Evolutionary conservation across 2,888 invertebrate genomes (phyloP).

Genomic region (Mesochorus sp.): DNA sequence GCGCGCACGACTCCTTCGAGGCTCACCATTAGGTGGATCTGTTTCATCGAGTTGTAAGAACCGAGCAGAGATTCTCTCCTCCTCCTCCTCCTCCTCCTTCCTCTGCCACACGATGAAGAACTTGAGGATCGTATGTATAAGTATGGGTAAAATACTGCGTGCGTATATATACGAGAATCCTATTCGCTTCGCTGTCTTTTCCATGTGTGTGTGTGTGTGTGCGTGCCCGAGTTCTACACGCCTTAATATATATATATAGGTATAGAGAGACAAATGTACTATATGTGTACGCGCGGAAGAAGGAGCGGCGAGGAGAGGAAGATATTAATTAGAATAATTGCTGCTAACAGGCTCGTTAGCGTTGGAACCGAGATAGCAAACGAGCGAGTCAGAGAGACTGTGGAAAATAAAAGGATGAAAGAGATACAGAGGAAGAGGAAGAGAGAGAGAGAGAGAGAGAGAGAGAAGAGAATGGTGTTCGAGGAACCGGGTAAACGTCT

Average conservation of each 20-base stretch:
- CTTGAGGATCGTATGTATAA: constrained; percentile 34
- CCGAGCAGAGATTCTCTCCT: constrained; percentile 44
- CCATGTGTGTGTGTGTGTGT: constrained; percentile 23
- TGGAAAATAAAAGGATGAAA: constrained; percentile 74
- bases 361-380: constrained; percentile 79
- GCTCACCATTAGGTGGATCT: constrained; percentile 46
- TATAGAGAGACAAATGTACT: neutral
- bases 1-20: constrained; percentile 22
- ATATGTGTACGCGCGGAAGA: constrained; percentile 27
- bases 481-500: constrained; percentile 43
- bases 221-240: constrained; percentile 13
- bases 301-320: constrained; percentile 68
- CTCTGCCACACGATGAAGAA: constrained; percentile 46
- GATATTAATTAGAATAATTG: constrained; percentile 82
- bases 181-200: no score
- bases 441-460: constrained; percentile 8
- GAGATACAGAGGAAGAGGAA: constrained; percentile 37
- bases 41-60: constrained; percentile 37
- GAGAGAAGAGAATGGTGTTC: constrained; percentile 35
- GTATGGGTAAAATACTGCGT: constrained; percentile 31
- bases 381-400: constrained; percentile 70
- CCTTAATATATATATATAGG: neutral
- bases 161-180: constrained; percentile 29
- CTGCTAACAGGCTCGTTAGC: constrained; percentile 82
- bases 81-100: constrained; percentile 1